Conservation (phyloP, 2,113 vertebrate species). For the Podocnemis expansa region DNA sequence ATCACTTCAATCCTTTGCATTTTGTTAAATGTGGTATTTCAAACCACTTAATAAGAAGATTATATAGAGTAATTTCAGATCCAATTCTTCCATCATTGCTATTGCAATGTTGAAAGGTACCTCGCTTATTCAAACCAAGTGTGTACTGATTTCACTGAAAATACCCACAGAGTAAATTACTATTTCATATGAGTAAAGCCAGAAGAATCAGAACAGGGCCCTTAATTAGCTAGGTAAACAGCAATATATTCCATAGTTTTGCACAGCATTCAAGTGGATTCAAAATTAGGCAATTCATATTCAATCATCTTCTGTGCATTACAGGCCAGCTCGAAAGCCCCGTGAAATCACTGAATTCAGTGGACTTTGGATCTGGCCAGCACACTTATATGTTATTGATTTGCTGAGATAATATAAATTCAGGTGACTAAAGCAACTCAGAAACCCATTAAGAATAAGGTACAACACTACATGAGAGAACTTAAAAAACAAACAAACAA, state of each 20-base stretch:
- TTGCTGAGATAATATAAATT: background rate
- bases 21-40: background rate
- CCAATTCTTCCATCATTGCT: background rate
- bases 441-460: background rate
- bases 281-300: background rate
- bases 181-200: background rate
- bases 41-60: background rate
- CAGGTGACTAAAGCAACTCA: background rate
- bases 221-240: background rate
- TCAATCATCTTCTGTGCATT: background rate
- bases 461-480: background rate
- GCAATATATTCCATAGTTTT: background rate
- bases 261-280: background rate
- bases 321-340: background rate
- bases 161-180: background rate
- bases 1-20: background rate
- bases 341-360: background rate
- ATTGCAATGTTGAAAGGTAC: background rate
- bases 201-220: background rate
- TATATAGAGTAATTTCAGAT: background rate
- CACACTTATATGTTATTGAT: background rate
- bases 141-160: background rate
- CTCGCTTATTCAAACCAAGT: background rate
- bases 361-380: rapidly evolving
- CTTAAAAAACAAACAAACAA: background rate